Percentiles rank a stretch among this genome's conserved stretches.
phyloP scores from a whole-genome alignment of 2,797 vertebrate species.

The Acanthurus lineatus region DNA sequence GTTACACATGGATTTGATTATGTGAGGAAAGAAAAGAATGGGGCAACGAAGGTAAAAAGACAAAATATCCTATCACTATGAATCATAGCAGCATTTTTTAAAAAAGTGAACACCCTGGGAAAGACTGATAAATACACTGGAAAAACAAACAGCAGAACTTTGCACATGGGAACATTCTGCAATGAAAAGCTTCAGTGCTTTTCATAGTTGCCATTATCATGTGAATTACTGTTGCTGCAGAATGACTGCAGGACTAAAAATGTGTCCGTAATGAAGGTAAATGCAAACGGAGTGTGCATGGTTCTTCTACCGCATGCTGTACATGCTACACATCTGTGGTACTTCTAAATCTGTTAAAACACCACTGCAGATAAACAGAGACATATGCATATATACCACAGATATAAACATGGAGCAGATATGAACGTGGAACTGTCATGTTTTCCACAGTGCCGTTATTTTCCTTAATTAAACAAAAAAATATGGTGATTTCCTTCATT shows the following conservation, averaged over 20 bases:
- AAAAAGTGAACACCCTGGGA: background rate
- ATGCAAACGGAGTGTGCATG: background rate
- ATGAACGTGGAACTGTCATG: no score
- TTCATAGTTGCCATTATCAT: background rate
- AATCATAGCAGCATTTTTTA: constrained; percentile 14
- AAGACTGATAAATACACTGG: background rate
- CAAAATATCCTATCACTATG: constrained; percentile 38
- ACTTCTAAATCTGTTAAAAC: background rate
- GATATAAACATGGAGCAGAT: background rate
- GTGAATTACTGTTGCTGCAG: constrained; percentile 11
- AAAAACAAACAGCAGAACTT: constrained; percentile 16
- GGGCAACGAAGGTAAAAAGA: background rate
- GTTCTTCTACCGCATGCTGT: no score
- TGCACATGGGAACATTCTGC: constrained; percentile 1
- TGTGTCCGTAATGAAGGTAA: background rate
- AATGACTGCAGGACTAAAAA: background rate
- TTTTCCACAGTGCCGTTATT: background rate
- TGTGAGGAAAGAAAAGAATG: background rate
- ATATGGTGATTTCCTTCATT: background rate
- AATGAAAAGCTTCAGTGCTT: background rate
- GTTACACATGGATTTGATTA: background rate
- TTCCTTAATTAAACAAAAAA: background rate
- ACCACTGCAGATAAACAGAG: background rate
- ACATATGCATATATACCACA: background rate
- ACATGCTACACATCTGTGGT: background rate